Evolutionary conservation across 2,113 vertebrate genomes (phyloP), one percentile per base, ranked within the genome.

Genomic region (Puffinus mauretanicus): DNA sequence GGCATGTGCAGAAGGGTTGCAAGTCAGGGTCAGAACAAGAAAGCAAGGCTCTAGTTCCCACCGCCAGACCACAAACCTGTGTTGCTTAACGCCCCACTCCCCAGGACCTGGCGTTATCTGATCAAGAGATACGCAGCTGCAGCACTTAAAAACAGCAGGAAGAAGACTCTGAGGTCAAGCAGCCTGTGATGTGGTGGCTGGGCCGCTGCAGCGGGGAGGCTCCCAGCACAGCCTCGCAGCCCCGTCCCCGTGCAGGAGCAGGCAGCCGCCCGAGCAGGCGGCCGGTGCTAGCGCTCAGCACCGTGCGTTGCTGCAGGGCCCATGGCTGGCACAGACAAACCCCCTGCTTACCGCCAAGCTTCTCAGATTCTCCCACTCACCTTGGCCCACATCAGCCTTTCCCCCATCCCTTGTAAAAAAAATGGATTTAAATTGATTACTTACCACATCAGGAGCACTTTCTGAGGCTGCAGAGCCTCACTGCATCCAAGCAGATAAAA

Each of bases 101-200:
- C 26, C 29, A 7, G 5, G 9, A 3, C 14, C 26, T 16, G 8
- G 18, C 7, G 19, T 1, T 30, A 2, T 3, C 71, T 7, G 2
- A 19, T 1, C 6, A 3, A 8, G 27, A 21, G 42, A 42, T 0
- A 2, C 0, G 0, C 44, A 40, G 30, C 69, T 12, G 7, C 16
- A 1, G 10, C 0, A 2, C 25, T 29, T 16, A 7, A 3, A 26
- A 15, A 2, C 2, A 52, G 60, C 20, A 9, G 34, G 47, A 27
- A 8, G 30, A 14, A 4, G 36, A 3, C 7, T 7, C 21, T 2
- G 10, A 10, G 15, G 20, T 4, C 3, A 4, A 8, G 20, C 44
- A 27, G 25, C 30, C 11, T 1, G 0, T 2, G 19, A 9, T 3
- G 2, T 0, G 3, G 25, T 4, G 18, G 13, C 49, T 10, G 5